These are phyloP conservation scores for Napeogenes sylphis DNA, from an alignment of 2,888 invertebrate species.

Conservation along the genomic window DNA sequence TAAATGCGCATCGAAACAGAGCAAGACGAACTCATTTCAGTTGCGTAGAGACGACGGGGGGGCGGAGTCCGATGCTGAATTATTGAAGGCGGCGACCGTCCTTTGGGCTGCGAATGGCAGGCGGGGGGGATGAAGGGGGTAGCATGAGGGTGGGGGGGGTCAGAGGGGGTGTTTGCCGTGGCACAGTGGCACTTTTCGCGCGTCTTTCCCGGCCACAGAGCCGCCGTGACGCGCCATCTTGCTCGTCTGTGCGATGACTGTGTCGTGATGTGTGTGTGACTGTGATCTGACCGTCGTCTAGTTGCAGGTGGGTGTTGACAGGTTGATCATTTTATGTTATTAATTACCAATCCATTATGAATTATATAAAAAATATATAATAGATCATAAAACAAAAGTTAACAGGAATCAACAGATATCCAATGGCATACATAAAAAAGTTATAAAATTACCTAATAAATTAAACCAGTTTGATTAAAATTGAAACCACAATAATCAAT, in stretches of 20 bases:
- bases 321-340: no score
- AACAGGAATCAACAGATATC: no score
- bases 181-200: conserved; percentile 50
- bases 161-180: conserved; percentile 29
- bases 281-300: conserved; percentile 38
- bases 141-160: conserved; percentile 27
- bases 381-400: no score
- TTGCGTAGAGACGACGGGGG: conserved; percentile 45
- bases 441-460: no score
- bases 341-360: no score
- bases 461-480: no score
- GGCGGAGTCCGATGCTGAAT: conserved; percentile 54
- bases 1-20: conserved; percentile 47
- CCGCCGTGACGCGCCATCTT: conserved; percentile 48
- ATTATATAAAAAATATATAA: no score
- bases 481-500: no score
- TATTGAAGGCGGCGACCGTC: conserved; percentile 69
- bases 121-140: conserved; percentile 22
- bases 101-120: conserved; percentile 62
- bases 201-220: conserved; percentile 69
- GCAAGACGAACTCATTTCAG: conserved; percentile 41
- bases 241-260: conserved; percentile 47
- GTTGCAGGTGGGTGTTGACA: conserved; percentile 24
- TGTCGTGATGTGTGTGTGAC: conserved; percentile 46
- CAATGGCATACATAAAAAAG: no score